A percentile compares a stretch with the other conserved stretches of the same genome.
phyloP scores from a whole-genome alignment of 2,888 invertebrate genomes.

The Cinara cedri region DNA sequence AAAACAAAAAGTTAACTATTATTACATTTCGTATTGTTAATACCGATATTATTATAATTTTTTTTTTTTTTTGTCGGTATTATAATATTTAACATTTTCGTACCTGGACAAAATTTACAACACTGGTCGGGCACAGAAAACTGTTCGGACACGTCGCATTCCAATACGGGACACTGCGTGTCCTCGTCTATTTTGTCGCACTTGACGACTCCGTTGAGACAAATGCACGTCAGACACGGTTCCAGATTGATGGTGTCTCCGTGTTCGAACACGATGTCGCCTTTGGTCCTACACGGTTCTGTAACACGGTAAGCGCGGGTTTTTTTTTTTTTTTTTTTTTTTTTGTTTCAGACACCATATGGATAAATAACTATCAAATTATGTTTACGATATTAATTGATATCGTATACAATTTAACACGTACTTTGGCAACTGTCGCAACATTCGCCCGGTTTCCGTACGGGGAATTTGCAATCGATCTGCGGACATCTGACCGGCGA shows the following conservation, averaged over 20 bases:
- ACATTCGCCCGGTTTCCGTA: conserved; percentile 78
- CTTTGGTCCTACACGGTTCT: conserved; percentile 62
- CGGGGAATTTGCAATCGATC: conserved; percentile 80
- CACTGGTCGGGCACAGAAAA: conserved; percentile 84
- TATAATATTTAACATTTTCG: conserved; percentile 55
- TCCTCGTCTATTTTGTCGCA: conserved; percentile 77
- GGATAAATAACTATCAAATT: no score
- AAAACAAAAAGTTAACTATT: no score
- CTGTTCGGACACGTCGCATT: conserved; percentile 78
- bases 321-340: no score
- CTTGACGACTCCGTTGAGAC: conserved; percentile 81
- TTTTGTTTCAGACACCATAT: no score
- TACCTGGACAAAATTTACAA: conserved; percentile 89
- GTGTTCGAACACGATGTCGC: conserved; percentile 77
- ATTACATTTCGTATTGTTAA: no score
- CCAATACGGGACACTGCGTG: conserved; percentile 76
- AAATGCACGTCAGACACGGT: conserved; percentile 82
- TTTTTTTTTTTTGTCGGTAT: no score
- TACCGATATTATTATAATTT: no score
- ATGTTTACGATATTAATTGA: no score
- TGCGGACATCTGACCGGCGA: conserved; percentile 80
- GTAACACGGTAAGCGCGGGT: not conserved
- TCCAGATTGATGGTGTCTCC: conserved; percentile 76
- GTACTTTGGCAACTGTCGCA: conserved; percentile 87
- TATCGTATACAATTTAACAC: conserved; percentile 62